Base-by-base conservation (phyloP, 1,140 invertebrate genomes). In the Psix sp. region DNA sequence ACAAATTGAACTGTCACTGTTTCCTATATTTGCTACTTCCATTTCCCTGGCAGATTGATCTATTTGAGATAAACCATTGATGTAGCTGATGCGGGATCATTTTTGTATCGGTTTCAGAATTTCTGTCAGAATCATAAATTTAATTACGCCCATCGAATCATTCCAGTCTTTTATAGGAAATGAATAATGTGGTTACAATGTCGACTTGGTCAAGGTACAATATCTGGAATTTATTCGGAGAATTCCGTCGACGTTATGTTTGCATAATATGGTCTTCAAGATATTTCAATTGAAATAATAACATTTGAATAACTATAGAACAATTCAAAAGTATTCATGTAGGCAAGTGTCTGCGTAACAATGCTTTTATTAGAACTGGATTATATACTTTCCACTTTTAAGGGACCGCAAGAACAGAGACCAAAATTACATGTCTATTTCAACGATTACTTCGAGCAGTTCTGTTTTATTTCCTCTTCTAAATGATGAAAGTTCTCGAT, bases 261-360 rank as follows among this genome's bases (percentile, higher is more conserved):
- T 24, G 3, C 3, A 7, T 35, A 51, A 51, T 48, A 36, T 21
- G 31, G 5, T 10, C 13, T 5, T 13, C 9, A 2, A 18, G 9
- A 38, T 16, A 36, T 42, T 66, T 48, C 35, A 6, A 36, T 36
- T 49, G n/a, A n/a, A n/a, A 31, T 54, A 36, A 49, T 56, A 56
- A 40, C 11, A 36, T 66, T 48, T 40, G 43, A 56, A 49, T 49
- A 29, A 14, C 17, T 49, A 5, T 26, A 26, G 43, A 24, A 51
- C 17, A 51, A 43, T 43, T 56, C 42, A n/a, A 35, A 56, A 42
- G 26, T 39, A 46, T 56, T 56, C 17, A 15, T 48, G 56, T 49
- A 0, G 15, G 35, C n/a, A 42, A 21, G 13, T 33, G 7, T 46
- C 15, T 20, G 29, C 42, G 20, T 63, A 36, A 18, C 15, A 43